phyloP scores from a whole-genome alignment of 2,888 invertebrate genomes.

The Peribatodes rhomboidaria region DNA sequence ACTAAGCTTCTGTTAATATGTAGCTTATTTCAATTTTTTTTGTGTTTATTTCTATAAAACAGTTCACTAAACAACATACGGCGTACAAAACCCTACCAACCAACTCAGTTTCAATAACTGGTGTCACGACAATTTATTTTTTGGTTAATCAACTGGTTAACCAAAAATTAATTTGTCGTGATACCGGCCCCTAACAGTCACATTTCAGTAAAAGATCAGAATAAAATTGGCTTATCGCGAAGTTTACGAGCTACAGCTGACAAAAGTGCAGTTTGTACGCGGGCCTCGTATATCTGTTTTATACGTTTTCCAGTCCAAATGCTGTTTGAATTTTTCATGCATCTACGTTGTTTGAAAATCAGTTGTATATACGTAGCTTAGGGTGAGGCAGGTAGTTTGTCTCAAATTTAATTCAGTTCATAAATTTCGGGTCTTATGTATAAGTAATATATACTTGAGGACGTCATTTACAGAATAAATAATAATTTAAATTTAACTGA shows the following conservation, averaged over 20 bases:
- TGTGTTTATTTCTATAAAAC: too few species aligned
- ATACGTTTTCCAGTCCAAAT: slow-evolving; percentile 9
- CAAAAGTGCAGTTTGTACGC: slow-evolving; percentile 35
- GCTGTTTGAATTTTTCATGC: slow-evolving; percentile 9
- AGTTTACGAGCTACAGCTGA: slow-evolving; percentile 38
- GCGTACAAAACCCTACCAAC: too few species aligned
- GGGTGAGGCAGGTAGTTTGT: too few species aligned
- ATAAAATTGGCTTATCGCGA: slow-evolving; percentile 44
- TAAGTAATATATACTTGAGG: too few species aligned
- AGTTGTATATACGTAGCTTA: not conserved
- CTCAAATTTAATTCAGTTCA: too few species aligned
- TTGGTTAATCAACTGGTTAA: not conserved
- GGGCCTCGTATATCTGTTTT: slow-evolving; percentile 16
- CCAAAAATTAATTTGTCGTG: not conserved
- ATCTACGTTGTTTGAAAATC: slow-evolving; percentile 7
- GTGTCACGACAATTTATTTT: too few species aligned
- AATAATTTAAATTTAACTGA: too few species aligned
- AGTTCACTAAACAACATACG: too few species aligned
- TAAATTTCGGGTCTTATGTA: too few species aligned
- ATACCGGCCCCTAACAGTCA: slow-evolving; percentile 22
- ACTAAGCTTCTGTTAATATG: not conserved
- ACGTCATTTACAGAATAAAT: too few species aligned
- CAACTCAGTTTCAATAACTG: too few species aligned
- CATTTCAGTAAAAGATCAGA: slow-evolving; percentile 40
- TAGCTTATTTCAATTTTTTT: too few species aligned